Percentiles rank a stretch among this genome's conserved stretches.
Conservation (phyloP, 2,797 vertebrate species). For the Anomalospiza imberbis region DNA sequence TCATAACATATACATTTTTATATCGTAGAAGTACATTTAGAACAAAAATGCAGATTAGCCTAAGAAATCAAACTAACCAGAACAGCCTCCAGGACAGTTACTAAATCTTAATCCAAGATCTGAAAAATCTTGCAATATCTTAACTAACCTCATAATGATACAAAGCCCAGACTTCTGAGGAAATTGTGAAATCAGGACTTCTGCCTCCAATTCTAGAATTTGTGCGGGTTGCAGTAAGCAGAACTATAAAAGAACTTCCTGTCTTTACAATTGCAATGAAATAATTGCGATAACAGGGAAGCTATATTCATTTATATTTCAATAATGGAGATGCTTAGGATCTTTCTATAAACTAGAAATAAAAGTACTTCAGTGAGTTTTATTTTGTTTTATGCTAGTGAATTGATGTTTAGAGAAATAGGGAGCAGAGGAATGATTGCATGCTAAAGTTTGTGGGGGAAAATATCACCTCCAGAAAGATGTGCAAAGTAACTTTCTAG, state of each 20-base stretch:
- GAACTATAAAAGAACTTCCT: background rate
- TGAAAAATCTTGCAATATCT: background rate
- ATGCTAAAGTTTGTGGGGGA: background rate
- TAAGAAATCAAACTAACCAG: background rate
- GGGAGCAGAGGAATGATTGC: background rate
- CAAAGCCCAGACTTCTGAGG: background rate
- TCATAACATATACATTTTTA: background rate
- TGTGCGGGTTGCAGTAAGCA: background rate
- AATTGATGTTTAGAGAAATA: background rate
- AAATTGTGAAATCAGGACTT: background rate
- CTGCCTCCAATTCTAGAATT: background rate
- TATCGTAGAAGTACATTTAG: background rate
- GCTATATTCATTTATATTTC: background rate
- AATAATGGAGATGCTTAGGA: background rate
- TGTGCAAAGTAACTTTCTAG: background rate
- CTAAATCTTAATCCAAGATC: background rate
- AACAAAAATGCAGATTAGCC: background rate
- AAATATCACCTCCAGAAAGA: background rate
- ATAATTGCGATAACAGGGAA: background rate
- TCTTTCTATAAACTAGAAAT: background rate
- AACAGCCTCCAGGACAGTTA: background rate
- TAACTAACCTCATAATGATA: background rate
- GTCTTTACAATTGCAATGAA: background rate
- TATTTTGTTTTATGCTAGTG: background rate
- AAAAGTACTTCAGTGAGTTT: background rate